Conservation (phyloP, 1,140 invertebrate species). For the Diuraphis noxia region DNA sequence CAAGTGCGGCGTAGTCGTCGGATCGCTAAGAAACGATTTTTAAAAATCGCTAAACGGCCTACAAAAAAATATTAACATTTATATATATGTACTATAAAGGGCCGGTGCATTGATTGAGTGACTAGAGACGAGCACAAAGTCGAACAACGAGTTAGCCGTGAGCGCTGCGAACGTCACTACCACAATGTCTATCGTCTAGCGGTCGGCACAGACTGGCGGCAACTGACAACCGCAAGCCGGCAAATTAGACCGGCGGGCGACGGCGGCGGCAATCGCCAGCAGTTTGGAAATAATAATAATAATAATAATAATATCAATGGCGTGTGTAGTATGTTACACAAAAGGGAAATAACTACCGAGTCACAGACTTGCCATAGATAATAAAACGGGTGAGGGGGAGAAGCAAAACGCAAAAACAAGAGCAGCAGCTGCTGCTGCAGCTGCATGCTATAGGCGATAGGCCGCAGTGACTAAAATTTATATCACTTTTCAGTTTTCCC, state of each 20-base stretch:
- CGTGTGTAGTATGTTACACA: not conserved
- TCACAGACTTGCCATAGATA: not conserved
- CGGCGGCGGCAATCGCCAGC: conserved; percentile 13
- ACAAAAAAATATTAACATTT: not conserved
- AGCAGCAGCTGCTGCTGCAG: not conserved
- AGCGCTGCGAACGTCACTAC: not conserved
- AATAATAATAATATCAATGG: not conserved
- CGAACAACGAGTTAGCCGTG: not conserved
- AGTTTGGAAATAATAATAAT: conserved; percentile 11
- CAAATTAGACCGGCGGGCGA: not conserved
- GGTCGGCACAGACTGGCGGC: not conserved
- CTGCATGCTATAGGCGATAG: no score
- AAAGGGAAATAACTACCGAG: not conserved
- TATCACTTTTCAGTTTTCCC: not conserved
- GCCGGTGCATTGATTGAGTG: not conserved
- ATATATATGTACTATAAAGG: not conserved
- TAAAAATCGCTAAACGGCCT: not conserved
- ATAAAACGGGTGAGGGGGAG: not conserved
- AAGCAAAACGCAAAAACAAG: not conserved
- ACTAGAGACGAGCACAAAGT: not conserved
- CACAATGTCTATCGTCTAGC: not conserved
- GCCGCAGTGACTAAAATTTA: not conserved
- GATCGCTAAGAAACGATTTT: not conserved
- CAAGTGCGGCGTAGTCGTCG: not conserved
- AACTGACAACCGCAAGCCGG: not conserved